phyloP scores from a whole-genome alignment of 35 echinoderm and acorn worm genomes.

The Lytechinus variegatus region DNA sequence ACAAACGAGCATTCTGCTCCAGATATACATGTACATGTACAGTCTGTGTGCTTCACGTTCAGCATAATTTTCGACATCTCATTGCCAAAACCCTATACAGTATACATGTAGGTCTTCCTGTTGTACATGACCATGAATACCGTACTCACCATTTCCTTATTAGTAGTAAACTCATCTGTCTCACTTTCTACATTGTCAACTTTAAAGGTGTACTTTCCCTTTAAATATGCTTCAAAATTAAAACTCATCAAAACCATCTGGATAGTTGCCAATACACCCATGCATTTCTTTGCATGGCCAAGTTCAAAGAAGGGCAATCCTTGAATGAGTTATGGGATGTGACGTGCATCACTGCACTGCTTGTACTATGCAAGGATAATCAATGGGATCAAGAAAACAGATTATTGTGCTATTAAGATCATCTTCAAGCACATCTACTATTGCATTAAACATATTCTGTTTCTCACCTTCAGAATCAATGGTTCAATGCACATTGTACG shows the following conservation, averaged over 20 bases:
- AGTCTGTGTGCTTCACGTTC: no score
- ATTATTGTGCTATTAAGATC: background rate
- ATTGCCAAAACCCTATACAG: background rate
- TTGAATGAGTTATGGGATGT: background rate
- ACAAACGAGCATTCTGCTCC: no score
- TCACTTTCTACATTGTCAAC: no score
- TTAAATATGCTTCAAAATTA: background rate
- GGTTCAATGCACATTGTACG: background rate
- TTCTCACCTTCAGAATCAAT: background rate
- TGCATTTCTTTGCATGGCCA: background rate
- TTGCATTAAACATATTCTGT: no score
- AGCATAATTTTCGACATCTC: background rate
- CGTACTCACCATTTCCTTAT: no score
- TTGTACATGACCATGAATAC: no score
- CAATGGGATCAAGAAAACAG: background rate
- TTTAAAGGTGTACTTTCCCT: no score
- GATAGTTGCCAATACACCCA: background rate
- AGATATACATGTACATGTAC: no score
- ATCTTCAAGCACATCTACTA: no score
- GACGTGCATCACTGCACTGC: background rate
- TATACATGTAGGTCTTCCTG: no score
- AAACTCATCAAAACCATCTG: conserved; percentile 12
- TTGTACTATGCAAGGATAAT: background rate
- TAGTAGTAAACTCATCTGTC: no score
- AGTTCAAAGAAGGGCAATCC: background rate